Conservation (phyloP, 2,113 vertebrate genomes). For the Philantomba maxwellii region DNA sequence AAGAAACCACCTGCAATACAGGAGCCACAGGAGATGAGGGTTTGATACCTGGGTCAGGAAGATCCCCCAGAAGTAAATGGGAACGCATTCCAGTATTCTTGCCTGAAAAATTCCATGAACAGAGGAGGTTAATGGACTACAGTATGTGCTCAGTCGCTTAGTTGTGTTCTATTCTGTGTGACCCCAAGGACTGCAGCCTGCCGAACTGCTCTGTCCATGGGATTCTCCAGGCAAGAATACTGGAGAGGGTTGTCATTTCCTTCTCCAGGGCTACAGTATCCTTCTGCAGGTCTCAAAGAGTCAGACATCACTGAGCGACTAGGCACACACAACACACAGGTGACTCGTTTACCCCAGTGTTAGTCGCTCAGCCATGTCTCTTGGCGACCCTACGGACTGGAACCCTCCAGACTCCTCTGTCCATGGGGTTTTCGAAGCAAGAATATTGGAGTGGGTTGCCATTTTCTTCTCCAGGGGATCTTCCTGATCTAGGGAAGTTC, state of each 20-base stretch:
- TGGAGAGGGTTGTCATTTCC: not conserved
- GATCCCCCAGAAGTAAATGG: not conserved
- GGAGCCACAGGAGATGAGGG: not conserved
- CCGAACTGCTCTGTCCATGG: not conserved
- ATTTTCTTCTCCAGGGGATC: too few species aligned
- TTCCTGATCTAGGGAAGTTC: not conserved
- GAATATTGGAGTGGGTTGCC: too few species aligned
- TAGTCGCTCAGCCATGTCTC: too few species aligned
- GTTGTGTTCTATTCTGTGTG: not conserved
- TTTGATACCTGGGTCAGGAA: not conserved
- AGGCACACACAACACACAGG: not conserved
- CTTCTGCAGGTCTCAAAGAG: not conserved
- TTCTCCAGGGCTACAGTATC: not conserved
- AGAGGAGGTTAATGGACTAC: not conserved
- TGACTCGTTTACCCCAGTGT: not conserved
- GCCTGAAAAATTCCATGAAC: not conserved
- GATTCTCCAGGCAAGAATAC: not conserved
- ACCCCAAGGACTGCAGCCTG: not conserved
- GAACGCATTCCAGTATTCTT: not conserved
- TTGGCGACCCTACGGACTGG: too few species aligned
- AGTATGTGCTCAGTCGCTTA: not conserved
- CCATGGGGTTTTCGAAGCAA: too few species aligned
- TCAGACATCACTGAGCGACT: not conserved
- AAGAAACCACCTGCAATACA: not conserved
- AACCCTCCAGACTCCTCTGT: too few species aligned